Percentiles rank a stretch among this genome's conserved stretches.
phyloP scores from a whole-genome alignment of 2,888 invertebrate genomes.

The Dicyrtomina minuta region DNA sequence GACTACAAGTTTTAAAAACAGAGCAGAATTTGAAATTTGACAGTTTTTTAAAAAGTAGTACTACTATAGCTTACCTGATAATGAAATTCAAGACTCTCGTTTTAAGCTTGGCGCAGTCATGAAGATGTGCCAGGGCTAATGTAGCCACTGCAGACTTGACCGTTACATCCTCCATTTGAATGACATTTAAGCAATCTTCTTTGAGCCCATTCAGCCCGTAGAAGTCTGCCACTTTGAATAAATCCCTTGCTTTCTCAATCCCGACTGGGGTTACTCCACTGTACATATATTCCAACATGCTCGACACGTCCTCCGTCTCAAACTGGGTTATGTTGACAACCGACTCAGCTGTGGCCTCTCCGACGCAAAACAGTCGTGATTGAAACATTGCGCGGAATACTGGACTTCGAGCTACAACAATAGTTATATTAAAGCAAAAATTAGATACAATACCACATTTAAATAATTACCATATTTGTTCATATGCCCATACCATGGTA shows the following conservation, averaged over 20 bases:
- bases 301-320: neutral
- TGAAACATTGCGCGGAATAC: no score
- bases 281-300: neutral
- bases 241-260: neutral
- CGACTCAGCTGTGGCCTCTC: neutral
- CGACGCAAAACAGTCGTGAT: neutral
- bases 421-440: no score
- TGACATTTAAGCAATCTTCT: neutral
- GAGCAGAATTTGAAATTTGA: no score
- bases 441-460: no score
- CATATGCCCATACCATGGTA: no score
- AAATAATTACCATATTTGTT: no score
- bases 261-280: neutral
- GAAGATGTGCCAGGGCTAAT: neutral
- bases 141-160: neutral
- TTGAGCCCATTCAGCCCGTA: neutral
- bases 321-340: neutral
- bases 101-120: neutral
- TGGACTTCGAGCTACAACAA: no score
- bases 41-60: no score
- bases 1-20: no score
- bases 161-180: neutral
- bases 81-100: neutral
- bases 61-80: neutral
- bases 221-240: neutral